Evolutionary conservation across 2,888 invertebrate genomes (phyloP).

Genomic region (Ectemnius lituratus): DNA sequence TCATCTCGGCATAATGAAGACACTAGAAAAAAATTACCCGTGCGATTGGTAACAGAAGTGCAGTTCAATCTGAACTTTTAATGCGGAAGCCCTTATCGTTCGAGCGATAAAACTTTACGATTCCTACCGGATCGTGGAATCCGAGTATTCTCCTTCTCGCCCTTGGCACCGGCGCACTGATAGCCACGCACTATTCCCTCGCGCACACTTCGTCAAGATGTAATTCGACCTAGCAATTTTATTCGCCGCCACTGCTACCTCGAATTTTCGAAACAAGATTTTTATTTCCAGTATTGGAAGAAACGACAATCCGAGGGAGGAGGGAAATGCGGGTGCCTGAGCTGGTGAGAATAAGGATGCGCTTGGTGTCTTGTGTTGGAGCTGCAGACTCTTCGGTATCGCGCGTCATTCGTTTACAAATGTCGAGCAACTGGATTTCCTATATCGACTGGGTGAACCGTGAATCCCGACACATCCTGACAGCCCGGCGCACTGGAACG

Average conservation of each 20-base stretch:
- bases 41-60: too few species aligned
- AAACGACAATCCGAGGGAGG: background rate
- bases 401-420: slow-evolving; percentile 39
- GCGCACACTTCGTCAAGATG: slow-evolving; percentile 1
- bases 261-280: background rate
- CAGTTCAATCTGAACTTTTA: too few species aligned
- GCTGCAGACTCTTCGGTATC: slow-evolving; percentile 42
- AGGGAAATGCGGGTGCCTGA: slow-evolving; percentile 3
- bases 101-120: slow-evolving; percentile 1
- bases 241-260: background rate
- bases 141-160: background rate
- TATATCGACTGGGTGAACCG: slow-evolving; percentile 9
- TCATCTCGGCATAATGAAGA: too few species aligned
- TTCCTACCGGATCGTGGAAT: background rate
- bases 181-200: slow-evolving; percentile 1
- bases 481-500: slow-evolving; percentile 16
- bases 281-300: slow-evolving; percentile 26
- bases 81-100: too few species aligned
- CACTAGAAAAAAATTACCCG: too few species aligned
- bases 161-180: too few species aligned
- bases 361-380: slow-evolving; percentile 18
- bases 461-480: slow-evolving; percentile 7
- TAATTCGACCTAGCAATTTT: background rate
- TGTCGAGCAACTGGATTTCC: slow-evolving; percentile 32
- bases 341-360: slow-evolving; percentile 11